Evolutionary conservation across 2,113 vertebrate genomes (phyloP).

Genomic region (Paralichthys olivaceus): DNA sequence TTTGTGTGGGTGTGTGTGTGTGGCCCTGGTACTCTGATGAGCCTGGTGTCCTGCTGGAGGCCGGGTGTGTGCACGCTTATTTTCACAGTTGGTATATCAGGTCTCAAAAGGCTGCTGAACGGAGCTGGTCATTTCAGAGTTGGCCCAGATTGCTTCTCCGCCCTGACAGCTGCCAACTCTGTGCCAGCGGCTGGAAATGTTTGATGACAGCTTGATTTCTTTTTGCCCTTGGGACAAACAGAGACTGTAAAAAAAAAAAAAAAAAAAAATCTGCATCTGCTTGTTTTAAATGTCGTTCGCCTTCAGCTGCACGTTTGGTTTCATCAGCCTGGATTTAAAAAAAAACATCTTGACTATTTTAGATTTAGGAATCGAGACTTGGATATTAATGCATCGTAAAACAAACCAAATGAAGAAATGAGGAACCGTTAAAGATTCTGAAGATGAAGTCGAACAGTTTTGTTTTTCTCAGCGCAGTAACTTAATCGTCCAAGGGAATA

Average conservation of each 20-base stretch:
- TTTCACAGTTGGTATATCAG: slow-evolving; percentile 73
- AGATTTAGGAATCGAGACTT: neutral
- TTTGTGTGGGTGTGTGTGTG: slow-evolving; percentile 56
- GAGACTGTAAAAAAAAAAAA: slow-evolving; percentile 16
- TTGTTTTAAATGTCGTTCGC: neutral
- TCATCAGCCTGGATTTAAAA: neutral
- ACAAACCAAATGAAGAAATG: too few species aligned
- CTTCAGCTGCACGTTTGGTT: neutral
- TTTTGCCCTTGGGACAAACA: slow-evolving; percentile 23
- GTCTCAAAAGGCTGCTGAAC: slow-evolving; percentile 54
- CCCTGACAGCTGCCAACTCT: slow-evolving; percentile 58
- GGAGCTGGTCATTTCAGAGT: slow-evolving; percentile 53
- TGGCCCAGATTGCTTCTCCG: slow-evolving; percentile 40
- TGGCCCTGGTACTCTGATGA: slow-evolving; percentile 48
- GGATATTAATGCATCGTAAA: neutral
- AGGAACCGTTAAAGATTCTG: too few species aligned
- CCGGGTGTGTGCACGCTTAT: slow-evolving; percentile 61
- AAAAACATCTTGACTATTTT: neutral
- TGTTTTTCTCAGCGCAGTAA: too few species aligned
- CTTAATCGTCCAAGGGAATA: too few species aligned
- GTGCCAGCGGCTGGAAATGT: slow-evolving; percentile 30
- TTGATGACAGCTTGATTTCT: slow-evolving; percentile 60
- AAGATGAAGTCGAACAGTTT: neutral
- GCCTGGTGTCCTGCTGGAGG: slow-evolving; percentile 40
- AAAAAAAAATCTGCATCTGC: slow-evolving; percentile 17